Evolutionary conservation across 2,113 vertebrate species (phyloP), one percentile per base, ranked within the genome.

Genomic region (Oryzias woworae): DNA sequence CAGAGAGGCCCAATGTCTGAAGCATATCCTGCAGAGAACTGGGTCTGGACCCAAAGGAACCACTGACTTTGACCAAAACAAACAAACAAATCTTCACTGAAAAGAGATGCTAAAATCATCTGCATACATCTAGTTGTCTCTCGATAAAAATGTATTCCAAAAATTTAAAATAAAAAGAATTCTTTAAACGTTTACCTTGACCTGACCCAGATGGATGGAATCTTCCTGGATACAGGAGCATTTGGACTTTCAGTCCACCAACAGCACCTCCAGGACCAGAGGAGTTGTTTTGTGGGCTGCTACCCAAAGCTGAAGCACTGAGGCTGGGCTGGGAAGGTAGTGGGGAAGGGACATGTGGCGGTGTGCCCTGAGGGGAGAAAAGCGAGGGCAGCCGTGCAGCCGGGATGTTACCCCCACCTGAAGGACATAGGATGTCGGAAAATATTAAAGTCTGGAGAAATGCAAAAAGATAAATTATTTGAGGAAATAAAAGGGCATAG

Each of bases 21-120:
- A 62, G 53, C 0, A 86, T 14, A 13, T 90, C 85, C 54, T 60
- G 46, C 49, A 82, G 78, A 47, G 69, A 77, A 77, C 69, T 84
- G 57, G 80, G 69, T 72, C 68, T 72, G 18, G 51, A 22, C 7
- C 41, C 55, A 31, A 42, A 18, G 2, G 24, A 36, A 8, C 6
- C 71, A 42, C 43, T 26, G 17, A 63, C 46, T 20, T 53, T 42
- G 23, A 43, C 53, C 50, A 16, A 7, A 17, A 22, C 2, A 31
- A 45, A 18, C 8, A 15, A 46, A 16, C 10, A 31, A 26, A n/a
- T 41, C 4, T 18, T 60, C 43, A 52, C 46, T 7, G 1, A 20
- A 20, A 20, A 20, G 20, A 20, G 20, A 20, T 20, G 20, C 45
- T 47, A 17, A 24, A 46, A 52, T 26, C 10, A 46, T 42, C 22